Evolutionary conservation across 2,888 invertebrate species (phyloP), one percentile per base, ranked within the genome.

Genomic region (Schrankia costaestrigalis): DNA sequence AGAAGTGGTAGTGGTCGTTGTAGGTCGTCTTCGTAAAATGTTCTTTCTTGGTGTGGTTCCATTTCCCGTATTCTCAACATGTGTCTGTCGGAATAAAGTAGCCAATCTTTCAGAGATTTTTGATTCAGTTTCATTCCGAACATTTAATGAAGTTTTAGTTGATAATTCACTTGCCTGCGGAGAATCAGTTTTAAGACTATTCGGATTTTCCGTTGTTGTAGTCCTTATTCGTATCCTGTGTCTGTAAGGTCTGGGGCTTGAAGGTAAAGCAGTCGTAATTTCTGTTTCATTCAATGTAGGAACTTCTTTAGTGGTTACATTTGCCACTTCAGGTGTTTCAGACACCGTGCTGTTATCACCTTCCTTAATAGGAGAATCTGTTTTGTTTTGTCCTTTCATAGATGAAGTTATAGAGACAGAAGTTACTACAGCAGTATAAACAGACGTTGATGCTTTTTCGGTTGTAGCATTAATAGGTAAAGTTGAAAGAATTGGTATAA

Each of bases 341-440:
- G 57, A 37, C 8, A 61, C 17, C 7, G 81, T 84, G 26, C 51
- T 64, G 38, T 77, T 78, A 23, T 70, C 71, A 4, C 40, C 29
- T 24, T 78, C 79, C 49, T 66, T 74, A 2, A 45, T 24, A 10
- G 37, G 26, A 5, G 48, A 42, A 41, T 88, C 87, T 8, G 86
- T 86, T 65, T 76, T 85, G 47, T 88, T 89, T 37, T 72, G 74
- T 3, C 78, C 85, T 69, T 87, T 88, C 61, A 87, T 80, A 12
- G 89, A 88, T 2, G 89, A 89, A 13, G 89, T 89, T 45, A 89
- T 85, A 4, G 89, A 89, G 10, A 89, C 79, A 22, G 89, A 89
- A 15, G 89, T 89, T 0, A 89, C 89, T 21, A 89, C 89, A 2
- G 89, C 89, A 3, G 89, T 89, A 36, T 87, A 88, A 3, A 89